Evolutionary conservation across 1,140 invertebrate genomes (phyloP), one percentile per base, ranked within the genome.

Genomic region (Cepaea nemoralis): DNA sequence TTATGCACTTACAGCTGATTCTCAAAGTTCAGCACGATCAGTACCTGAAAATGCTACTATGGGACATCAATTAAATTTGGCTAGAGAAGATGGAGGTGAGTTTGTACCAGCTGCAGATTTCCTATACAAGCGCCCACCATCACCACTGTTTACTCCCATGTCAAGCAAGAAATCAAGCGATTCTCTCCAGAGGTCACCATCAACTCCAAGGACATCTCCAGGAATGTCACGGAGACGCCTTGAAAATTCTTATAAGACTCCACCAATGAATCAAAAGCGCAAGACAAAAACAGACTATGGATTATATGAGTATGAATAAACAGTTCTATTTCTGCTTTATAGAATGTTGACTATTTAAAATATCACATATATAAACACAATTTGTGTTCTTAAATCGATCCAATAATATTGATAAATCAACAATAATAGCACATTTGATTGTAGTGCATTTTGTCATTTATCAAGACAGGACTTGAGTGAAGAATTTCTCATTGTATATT

Each of bases 41-140:
- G 33, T 83, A 71, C 50, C 59, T 27, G 83, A 84, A 10, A 75
- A 63, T 16, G 45, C 70, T 8, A 74, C 67, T 40, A 45, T 42
- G 69, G 37, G 42, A 12, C 77, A 42, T 31, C 27, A 70, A 3
- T 59, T 40, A 5, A n/a, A 35, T 40, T 39, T 59, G 31, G 45
- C 80, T 39, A 33, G 59, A 35, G 83, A 82, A 24, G 83, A 77
- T 19, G 42, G 55, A 16, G 77, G 40, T 40, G 73, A 77, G 5
- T 85, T 85, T 42, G 76, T 69, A 42, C 80, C 84, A n/a, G 42
- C 82, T 39, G 78, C 80, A 31, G 84, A 85, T 35, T 82, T 82
- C 45, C 74, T 85, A 12, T 85, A 85, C 75, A 85, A 83, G 63
- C 70, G 84, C 0, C 84, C 84, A 37, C 82, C 84, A 19, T 85